Percentiles rank a stretch among this genome's conserved stretches.
Evolutionary conservation across 2,797 vertebrate species (phyloP).

Genomic region (Spinus olivaceus): DNA sequence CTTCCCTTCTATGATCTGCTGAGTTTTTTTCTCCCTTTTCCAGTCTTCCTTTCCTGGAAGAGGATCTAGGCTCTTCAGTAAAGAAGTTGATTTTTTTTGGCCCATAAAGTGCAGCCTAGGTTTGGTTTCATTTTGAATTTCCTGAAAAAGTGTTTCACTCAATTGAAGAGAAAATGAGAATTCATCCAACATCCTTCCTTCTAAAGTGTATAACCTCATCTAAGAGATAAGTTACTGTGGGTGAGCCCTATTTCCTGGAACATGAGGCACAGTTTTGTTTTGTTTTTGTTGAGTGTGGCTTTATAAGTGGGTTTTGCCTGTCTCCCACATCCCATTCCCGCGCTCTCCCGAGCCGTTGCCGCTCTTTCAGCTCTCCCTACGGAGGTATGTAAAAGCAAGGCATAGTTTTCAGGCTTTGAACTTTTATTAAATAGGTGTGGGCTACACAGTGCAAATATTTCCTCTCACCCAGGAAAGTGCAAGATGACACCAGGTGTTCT

Average conservation of each 20-base stretch:
- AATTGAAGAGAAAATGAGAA: background rate
- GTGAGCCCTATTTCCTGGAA: background rate
- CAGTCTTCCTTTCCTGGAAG: background rate
- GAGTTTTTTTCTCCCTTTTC: background rate
- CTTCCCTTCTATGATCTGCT: background rate
- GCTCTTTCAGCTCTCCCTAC: background rate
- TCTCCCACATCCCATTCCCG: background rate
- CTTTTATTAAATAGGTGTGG: constrained; percentile 25
- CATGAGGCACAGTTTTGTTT: background rate
- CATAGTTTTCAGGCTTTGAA: constrained; percentile 1
- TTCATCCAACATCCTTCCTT: background rate
- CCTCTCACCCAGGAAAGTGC: background rate
- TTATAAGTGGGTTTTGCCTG: background rate
- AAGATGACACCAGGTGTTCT: background rate
- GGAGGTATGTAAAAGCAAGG: background rate
- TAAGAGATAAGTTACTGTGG: background rate
- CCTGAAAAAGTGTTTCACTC: background rate
- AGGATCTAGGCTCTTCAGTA: background rate
- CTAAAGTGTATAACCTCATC: background rate
- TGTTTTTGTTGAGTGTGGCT: background rate
- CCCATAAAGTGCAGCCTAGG: background rate
- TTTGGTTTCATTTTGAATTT: background rate
- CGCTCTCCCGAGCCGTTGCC: rapidly evolving
- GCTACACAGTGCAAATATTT: background rate
- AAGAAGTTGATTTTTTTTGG: background rate